Percentiles rank a stretch among this genome's conserved stretches.
Conservation (phyloP, 1,140 invertebrate genomes). For the Mya arenaria region DNA sequence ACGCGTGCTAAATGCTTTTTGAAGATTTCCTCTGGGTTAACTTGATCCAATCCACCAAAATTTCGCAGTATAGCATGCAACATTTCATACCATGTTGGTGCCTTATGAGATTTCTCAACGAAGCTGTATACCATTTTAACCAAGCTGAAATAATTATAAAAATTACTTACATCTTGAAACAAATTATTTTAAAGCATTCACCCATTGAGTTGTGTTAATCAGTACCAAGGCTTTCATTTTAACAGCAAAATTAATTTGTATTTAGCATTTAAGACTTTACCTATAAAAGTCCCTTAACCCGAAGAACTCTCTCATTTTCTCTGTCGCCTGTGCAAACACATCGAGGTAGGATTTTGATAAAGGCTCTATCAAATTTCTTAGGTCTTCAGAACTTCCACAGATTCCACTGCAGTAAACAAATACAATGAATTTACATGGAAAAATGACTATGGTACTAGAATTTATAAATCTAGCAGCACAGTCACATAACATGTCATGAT, state of each 20-base stretch:
- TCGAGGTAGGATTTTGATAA: conserved; percentile 68
- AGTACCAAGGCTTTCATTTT: too few species aligned
- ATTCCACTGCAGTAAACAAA: conserved; percentile 68
- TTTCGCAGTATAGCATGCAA: conserved; percentile 71
- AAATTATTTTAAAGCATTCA: too few species aligned
- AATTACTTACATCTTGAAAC: too few species aligned
- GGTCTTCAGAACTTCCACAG: conserved; percentile 56
- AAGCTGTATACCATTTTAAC: conserved; percentile 76
- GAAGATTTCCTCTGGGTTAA: conserved; percentile 69
- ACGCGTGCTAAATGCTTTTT: conserved; percentile 49
- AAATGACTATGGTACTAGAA: too few species aligned
- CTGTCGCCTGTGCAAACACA: conserved; percentile 63
- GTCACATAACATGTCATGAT: too few species aligned
- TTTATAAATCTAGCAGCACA: too few species aligned
- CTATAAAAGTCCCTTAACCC: conserved; percentile 78
- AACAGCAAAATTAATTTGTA: too few species aligned
- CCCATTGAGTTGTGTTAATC: too few species aligned
- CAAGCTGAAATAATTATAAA: conserved; percentile 58
- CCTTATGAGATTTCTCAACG: conserved; percentile 53
- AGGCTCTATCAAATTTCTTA: conserved; percentile 52
- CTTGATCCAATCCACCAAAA: conserved; percentile 69
- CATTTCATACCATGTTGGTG: conserved; percentile 67
- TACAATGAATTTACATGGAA: not conserved
- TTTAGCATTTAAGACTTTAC: too few species aligned
- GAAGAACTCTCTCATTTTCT: conserved; percentile 75